phyloP scores from a whole-genome alignment of 2,113 vertebrate species.

The Scolopax mira region DNA sequence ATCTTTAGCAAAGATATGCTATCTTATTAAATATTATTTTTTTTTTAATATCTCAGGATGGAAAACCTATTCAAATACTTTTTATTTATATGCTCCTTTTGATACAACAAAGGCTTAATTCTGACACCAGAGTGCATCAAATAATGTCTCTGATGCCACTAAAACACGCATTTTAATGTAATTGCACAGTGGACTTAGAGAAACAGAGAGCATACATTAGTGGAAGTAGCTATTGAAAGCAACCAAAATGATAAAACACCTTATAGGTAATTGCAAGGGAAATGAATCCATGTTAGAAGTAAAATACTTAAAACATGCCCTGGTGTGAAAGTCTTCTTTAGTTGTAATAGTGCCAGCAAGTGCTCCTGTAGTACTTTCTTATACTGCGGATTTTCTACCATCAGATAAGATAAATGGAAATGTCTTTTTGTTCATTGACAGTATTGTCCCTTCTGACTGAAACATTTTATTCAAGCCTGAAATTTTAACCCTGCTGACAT shows the following conservation, averaged over 20 bases:
- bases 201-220: neutral
- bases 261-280: slow-evolving; percentile 39
- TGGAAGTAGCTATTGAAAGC: neutral
- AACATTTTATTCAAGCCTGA: slow-evolving; percentile 45
- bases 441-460: slow-evolving; percentile 37
- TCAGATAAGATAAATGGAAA: slow-evolving; percentile 50
- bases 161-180: neutral
- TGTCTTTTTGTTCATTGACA: slow-evolving; percentile 21
- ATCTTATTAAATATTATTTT: neutral
- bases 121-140: neutral
- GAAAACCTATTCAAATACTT: neutral
- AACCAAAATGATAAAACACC: neutral
- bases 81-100: neutral
- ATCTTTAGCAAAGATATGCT: neutral
- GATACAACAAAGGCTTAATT: neutral
- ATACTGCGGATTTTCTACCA: neutral
- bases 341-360: neutral
- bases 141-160: neutral
- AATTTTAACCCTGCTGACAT: slow-evolving; percentile 42
- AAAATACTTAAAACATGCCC: slow-evolving; percentile 23
- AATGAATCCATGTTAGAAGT: neutral
- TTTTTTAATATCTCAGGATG: neutral
- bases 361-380: neutral
- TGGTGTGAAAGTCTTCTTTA: neutral
- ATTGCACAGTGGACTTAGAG: neutral